Percentiles rank a stretch among this genome's conserved stretches.
These are phyloP conservation scores for Sciurus niger DNA, from an alignment of 2,113 vertebrate genomes.

Conservation along the genomic window DNA sequence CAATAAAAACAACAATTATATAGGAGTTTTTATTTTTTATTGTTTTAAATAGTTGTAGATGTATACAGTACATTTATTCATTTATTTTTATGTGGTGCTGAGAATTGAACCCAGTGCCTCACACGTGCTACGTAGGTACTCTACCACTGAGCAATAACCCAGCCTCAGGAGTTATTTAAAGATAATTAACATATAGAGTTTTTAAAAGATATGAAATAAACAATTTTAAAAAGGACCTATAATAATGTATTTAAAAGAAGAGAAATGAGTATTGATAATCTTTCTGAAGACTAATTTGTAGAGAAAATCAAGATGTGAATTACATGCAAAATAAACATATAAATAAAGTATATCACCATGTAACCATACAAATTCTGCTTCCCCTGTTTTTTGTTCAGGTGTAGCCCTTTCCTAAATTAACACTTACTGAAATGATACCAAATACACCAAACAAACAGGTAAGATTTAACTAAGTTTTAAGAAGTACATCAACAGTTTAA, in stretches of 20 bases:
- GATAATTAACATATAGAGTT: not conserved
- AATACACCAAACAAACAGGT: not conserved
- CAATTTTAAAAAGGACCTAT: not conserved
- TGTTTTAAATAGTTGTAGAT: no score
- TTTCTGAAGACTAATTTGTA: conserved; percentile 33
- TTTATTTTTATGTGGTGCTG: no score
- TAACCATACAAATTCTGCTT: not conserved
- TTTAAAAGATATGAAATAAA: not conserved
- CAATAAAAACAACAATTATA: no score
- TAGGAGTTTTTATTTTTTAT: no score
- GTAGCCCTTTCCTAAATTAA: not conserved
- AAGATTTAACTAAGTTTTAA: not conserved
- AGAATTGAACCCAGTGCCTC: no score
- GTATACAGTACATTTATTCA: no score
- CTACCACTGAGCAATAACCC: no score
- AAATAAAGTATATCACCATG: not conserved
- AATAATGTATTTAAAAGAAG: not conserved
- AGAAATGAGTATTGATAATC: not conserved
- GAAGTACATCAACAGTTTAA: conserved; percentile 61
- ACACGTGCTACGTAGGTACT: no score
- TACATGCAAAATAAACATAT: conserved; percentile 14
- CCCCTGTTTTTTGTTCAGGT: conserved; percentile 13
- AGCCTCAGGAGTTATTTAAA: no score
- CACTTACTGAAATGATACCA: conserved; percentile 34
- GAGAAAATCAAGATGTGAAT: not conserved